Conservation (phyloP, 2,113 vertebrate species). For the Picathartes gymnocephalus region DNA sequence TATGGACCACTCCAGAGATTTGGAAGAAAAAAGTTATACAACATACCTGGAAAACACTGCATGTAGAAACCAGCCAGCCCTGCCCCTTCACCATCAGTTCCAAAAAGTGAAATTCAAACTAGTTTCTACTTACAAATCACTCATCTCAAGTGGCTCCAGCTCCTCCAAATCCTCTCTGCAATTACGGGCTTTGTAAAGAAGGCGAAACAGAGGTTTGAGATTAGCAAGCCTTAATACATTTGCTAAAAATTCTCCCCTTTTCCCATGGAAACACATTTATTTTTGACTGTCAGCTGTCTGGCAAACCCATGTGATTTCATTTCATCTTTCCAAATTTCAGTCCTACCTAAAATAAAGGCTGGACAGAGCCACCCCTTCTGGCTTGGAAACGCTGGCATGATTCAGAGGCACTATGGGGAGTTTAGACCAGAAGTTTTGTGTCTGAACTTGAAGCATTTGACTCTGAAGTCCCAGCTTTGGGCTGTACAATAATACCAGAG, state of each 20-base stretch:
- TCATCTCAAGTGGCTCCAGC: constrained; percentile 33
- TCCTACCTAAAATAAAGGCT: constrained; percentile 2
- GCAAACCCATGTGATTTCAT: constrained; percentile 13
- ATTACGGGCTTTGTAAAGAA: constrained; percentile 43
- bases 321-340: constrained; percentile 27
- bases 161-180: constrained; percentile 46
- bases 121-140: background rate
- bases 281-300: constrained; percentile 47
- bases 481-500: background rate
- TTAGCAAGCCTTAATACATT: constrained; percentile 37
- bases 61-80: constrained; percentile 13
- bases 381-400: background rate
- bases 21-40: constrained; percentile 19
- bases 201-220: constrained; percentile 1
- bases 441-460: background rate
- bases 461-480: background rate
- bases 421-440: background rate
- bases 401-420: background rate
- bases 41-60: constrained; percentile 33
- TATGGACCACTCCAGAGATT: constrained; percentile 6
- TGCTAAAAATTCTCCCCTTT: constrained; percentile 42
- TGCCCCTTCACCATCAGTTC: background rate
- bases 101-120: constrained; percentile 32
- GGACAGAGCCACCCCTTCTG: background rate
- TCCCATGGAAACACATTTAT: constrained; percentile 46